Conservation (phyloP, 2,888 invertebrate genomes). For the Cyclophora punctaria region DNA sequence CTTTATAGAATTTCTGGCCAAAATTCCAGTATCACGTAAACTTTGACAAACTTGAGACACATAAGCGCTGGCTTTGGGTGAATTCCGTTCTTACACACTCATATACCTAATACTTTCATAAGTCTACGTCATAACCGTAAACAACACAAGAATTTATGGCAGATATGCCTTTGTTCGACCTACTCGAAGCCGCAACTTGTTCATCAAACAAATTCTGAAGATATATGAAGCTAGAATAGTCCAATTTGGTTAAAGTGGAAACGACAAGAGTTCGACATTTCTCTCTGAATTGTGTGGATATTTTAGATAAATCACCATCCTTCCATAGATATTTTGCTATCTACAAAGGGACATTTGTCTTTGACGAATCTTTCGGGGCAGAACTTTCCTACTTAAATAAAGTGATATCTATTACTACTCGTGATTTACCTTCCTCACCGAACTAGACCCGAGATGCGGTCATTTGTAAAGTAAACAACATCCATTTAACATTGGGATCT, state of each 20-base stretch:
- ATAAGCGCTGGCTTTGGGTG: constrained; percentile 34
- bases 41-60: constrained; percentile 36
- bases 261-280: constrained; percentile 64
- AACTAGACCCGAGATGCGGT: too few species aligned
- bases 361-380: constrained; percentile 36
- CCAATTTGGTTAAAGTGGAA: constrained; percentile 69
- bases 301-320: constrained; percentile 69
- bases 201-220: constrained; percentile 64
- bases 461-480: too few species aligned
- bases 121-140: constrained; percentile 57
- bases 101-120: constrained; percentile 41
- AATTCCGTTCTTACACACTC: constrained; percentile 43
- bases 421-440: constrained; percentile 1
- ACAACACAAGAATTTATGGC: constrained; percentile 55
- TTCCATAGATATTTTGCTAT: constrained; percentile 59
- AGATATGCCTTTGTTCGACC: constrained; percentile 59
- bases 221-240: constrained; percentile 66
- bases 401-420: constrained; percentile 8
- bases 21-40: constrained; percentile 40
- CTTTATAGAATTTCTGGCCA: constrained; percentile 17
- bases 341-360: constrained; percentile 65
- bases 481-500: too few species aligned
- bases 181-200: constrained; percentile 50
- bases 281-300: constrained; percentile 66
- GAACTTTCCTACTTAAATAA: neutral